These are phyloP conservation scores for Trichopria drosophilae DNA, from an alignment of 2,888 invertebrate genomes.

Conservation along the genomic window DNA sequence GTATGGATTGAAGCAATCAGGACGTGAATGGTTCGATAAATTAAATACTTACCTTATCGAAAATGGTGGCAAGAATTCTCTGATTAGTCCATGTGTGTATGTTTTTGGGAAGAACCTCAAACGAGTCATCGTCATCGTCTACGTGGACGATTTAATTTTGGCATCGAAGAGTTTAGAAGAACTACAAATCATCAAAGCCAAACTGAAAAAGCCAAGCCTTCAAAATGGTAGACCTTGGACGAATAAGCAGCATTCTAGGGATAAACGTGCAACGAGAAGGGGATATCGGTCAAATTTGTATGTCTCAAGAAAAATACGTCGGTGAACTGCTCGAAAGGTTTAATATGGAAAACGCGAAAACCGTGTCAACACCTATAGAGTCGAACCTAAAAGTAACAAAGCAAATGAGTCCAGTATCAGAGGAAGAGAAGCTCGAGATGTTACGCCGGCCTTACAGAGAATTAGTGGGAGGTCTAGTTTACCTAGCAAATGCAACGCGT, in stretches of 20 bases:
- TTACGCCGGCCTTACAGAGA: constrained; percentile 27
- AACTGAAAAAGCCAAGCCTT: constrained; percentile 20
- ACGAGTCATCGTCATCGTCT: constrained; percentile 23
- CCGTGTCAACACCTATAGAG: constrained; percentile 27
- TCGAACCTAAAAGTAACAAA: constrained; percentile 22
- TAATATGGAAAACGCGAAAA: constrained; percentile 15
- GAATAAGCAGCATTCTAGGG: constrained; percentile 6
- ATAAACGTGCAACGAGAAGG: constrained; percentile 30
- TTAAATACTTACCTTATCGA: background rate
- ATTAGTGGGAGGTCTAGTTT: constrained; percentile 28
- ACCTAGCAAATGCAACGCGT: constrained; percentile 30
- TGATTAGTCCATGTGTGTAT: constrained; percentile 26
- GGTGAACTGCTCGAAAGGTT: constrained; percentile 24
- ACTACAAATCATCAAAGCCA: constrained; percentile 12
- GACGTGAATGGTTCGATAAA: constrained; percentile 27
- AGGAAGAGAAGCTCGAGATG: constrained; percentile 23
- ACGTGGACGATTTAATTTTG: constrained; percentile 30
- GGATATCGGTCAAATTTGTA: constrained; percentile 27
- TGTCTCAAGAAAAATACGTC: constrained; percentile 31
- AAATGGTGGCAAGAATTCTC: constrained; percentile 10
- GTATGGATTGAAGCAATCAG: constrained; percentile 12
- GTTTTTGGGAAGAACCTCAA: constrained; percentile 14
- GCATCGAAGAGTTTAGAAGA: constrained; percentile 14
- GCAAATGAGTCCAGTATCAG: constrained; percentile 5
- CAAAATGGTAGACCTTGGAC: constrained; percentile 21